phyloP scores from a whole-genome alignment of 2,888 invertebrate genomes.

The Eristalis tenax region DNA sequence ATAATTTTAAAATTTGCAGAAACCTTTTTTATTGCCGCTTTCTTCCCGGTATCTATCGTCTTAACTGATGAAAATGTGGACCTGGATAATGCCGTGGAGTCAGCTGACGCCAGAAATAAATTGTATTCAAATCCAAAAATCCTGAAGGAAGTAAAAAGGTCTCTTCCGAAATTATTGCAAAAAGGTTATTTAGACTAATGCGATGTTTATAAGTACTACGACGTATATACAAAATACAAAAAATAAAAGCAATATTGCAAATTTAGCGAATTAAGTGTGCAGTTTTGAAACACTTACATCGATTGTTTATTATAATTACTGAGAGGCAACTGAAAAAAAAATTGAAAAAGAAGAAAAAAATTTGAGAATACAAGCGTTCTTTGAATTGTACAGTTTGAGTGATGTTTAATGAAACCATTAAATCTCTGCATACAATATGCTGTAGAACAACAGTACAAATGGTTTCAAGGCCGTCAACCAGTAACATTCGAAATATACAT shows the following conservation, averaged over 20 bases:
- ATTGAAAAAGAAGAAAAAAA: too few species aligned
- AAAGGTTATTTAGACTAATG: neutral
- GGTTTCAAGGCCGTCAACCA: too few species aligned
- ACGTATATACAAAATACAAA: neutral
- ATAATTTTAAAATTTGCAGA: conserved; percentile 4
- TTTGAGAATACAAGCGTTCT: too few species aligned
- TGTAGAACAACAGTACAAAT: too few species aligned
- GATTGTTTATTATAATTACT: too few species aligned
- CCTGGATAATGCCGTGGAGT: neutral
- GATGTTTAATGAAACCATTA: too few species aligned
- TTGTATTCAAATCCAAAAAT: neutral
- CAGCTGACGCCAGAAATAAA: neutral
- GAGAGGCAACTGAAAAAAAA: too few species aligned
- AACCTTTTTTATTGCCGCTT: neutral
- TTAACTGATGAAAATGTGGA: conserved; percentile 18
- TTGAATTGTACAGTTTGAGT: too few species aligned
- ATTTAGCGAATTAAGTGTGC: neutral
- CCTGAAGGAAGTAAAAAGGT: neutral
- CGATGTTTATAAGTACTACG: neutral
- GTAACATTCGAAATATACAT: too few species aligned
- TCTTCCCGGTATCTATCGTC: conserved; percentile 4
- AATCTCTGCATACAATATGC: too few species aligned
- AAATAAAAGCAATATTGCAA: neutral
- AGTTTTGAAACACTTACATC: too few species aligned
- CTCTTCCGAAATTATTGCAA: neutral